Evolutionary conservation across 2,113 vertebrate genomes (phyloP), one percentile per base, ranked within the genome.

Genomic region (Thomomys bottae): DNA sequence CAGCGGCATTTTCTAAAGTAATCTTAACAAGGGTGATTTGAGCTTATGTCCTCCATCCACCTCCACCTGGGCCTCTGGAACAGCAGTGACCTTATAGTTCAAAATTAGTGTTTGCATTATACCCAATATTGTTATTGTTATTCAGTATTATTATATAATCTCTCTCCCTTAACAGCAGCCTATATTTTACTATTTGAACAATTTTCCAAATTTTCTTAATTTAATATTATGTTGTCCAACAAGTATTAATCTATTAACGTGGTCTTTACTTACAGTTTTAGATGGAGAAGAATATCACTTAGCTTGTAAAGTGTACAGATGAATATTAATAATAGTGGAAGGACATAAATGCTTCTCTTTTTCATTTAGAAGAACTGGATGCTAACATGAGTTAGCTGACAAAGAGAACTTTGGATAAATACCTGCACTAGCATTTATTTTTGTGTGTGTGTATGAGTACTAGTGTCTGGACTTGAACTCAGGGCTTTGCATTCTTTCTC

Each of bases 151-250:
- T 49, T 49, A 49, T 49, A 49, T 49, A 61, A 38, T 66, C 54
- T 32, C 38, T 71, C 17, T 77, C 34, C 28, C 28, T 64, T 73
- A 72, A 82, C 40, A 87, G 70, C 8, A 49, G 38, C 68, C 63
- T 45, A 14, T 18, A 36, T 84, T 85, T 73, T 79, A 32, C 32
- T 87, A 4, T 28, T 4, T 72, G 72, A 76, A 93, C 78, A 85
- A 42, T 21, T 73, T 9, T 84, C 21, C n/a, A 84, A 81, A 82
- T 73, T 87, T 71, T 6, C 73, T 96, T 70, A 42, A 81, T 84
- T 81, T 64, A 57, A 63, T 67, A 81, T 75, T 6, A 23, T 32
- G 87, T 82, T 84, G 45, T 26, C 63, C 91, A 32, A 42, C 28
- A 28, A 21, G 9, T 21, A 57, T 70, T 42, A 26, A 36, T 42